These are phyloP conservation scores for Dolichopus griseipennis DNA, from an alignment of 2,888 invertebrate species.

Conservation along the genomic window DNA sequence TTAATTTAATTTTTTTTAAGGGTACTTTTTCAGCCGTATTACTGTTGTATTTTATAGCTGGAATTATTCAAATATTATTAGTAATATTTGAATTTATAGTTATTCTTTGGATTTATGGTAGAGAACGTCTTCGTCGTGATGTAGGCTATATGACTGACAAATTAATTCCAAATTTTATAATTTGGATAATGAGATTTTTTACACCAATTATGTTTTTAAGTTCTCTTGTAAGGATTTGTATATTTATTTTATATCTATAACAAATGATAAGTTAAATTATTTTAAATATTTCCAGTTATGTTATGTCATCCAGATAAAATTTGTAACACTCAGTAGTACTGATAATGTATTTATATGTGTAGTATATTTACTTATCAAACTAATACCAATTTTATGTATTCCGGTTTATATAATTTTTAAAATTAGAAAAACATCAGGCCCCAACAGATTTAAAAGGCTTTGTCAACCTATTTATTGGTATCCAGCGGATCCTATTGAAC, in stretches of 20 bases:
- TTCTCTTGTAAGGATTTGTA: constrained; percentile 24
- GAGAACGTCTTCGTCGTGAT: constrained; percentile 22
- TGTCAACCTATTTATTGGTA: constrained; percentile 8
- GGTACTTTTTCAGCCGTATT: background rate
- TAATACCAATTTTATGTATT: constrained; percentile 34
- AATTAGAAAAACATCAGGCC: constrained; percentile 30
- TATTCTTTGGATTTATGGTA: constrained; percentile 23
- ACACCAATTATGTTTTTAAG: constrained; percentile 58
- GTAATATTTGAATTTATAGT: constrained; percentile 38
- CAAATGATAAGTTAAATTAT: too few species aligned
- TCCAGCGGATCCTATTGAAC: constrained; percentile 24
- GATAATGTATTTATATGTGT: too few species aligned
- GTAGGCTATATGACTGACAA: constrained; percentile 20
- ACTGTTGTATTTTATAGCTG: background rate
- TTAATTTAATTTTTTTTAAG: background rate
- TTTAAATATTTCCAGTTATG: too few species aligned
- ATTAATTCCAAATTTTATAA: constrained; percentile 17
- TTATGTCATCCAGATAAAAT: too few species aligned
- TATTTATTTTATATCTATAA: too few species aligned
- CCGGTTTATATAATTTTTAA: constrained; percentile 29
- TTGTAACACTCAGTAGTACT: too few species aligned
- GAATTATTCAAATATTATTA: constrained; percentile 62
- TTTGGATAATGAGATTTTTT: constrained; percentile 50
- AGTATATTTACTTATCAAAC: constrained; percentile 20
- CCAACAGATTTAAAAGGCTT: constrained; percentile 13